These are phyloP conservation scores for Drosophila bocki DNA, from an alignment of 1,140 invertebrate genomes.

Conservation along the genomic window DNA sequence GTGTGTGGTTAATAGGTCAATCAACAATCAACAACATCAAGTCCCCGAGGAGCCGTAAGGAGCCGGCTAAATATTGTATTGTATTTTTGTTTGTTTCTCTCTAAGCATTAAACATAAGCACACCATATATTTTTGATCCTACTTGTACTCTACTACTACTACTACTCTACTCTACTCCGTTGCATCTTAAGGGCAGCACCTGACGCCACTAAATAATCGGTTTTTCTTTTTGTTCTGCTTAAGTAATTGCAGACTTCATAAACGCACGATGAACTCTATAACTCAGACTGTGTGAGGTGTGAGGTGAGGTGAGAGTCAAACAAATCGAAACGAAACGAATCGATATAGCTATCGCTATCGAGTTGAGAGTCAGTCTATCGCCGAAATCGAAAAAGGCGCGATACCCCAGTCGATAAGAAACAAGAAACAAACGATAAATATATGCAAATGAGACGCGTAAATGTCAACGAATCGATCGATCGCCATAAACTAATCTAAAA, in stretches of 20 bases:
- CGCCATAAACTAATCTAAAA: conserved; percentile 71
- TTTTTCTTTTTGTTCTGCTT: conserved; percentile 85
- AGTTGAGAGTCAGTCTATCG: conserved; percentile 55
- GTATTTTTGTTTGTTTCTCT: conserved; percentile 39
- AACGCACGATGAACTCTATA: conserved; percentile 80
- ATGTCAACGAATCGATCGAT: conserved; percentile 54
- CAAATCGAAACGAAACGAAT: conserved; percentile 36
- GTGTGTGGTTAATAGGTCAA: conserved; percentile 59
- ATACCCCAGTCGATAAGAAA: conserved; percentile 38
- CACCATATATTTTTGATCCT: conserved; percentile 68
- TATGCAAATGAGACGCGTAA: conserved; percentile 39
- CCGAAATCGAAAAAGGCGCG: conserved; percentile 51
- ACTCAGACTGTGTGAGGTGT: conserved; percentile 61
- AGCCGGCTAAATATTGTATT: conserved; percentile 36
- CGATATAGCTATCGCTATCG: conserved; percentile 20
- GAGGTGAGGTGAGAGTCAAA: conserved; percentile 83
- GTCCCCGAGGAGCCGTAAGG: conserved; percentile 14
- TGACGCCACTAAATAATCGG: conserved; percentile 84
- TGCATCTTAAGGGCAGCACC: conserved; percentile 76
- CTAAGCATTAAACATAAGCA: conserved; percentile 56
- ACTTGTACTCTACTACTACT: conserved; percentile 56
- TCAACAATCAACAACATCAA: conserved; percentile 24
- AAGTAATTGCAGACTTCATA: conserved; percentile 85
- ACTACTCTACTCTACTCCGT: conserved; percentile 63
- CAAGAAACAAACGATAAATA: conserved; percentile 34